phyloP scores from a whole-genome alignment of 2,888 invertebrate species.

The Brenthis daphne region DNA sequence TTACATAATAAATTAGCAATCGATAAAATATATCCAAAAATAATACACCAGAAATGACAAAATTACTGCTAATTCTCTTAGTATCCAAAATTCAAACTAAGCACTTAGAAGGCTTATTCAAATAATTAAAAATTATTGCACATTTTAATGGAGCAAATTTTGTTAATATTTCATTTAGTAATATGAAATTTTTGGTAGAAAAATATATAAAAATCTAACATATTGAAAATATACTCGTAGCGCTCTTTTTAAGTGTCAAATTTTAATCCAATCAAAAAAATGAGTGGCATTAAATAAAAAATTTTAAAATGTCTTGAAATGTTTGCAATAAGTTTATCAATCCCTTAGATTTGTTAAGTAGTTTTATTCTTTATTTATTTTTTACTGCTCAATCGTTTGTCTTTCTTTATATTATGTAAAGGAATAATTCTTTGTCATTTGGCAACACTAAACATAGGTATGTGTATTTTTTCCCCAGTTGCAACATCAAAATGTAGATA shows the following conservation, averaged over 20 bases:
- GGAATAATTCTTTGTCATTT: conserved; percentile 13
- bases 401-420: not conserved
- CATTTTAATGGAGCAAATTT: no score
- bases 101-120: no score
- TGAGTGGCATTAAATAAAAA: not conserved
- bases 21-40: no score
- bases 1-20: not conserved
- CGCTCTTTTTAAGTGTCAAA: not conserved
- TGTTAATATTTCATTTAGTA: no score
- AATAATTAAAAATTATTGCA: no score
- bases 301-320: not conserved
- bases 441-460: not conserved
- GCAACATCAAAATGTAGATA: conserved; percentile 7
- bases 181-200: no score
- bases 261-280: not conserved
- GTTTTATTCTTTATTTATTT: conserved; percentile 61
- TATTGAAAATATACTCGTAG: not conserved
- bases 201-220: no score
- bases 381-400: conserved; percentile 60
- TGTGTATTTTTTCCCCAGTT: conserved; percentile 5
- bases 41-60: no score
- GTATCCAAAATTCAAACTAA: no score
- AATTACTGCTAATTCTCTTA: no score
- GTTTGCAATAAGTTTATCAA: conserved; percentile 21
- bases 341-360: conserved; percentile 53